phyloP scores from a whole-genome alignment of 64 coral and sea anemone species.

The Stichodactyla mertensii region DNA sequence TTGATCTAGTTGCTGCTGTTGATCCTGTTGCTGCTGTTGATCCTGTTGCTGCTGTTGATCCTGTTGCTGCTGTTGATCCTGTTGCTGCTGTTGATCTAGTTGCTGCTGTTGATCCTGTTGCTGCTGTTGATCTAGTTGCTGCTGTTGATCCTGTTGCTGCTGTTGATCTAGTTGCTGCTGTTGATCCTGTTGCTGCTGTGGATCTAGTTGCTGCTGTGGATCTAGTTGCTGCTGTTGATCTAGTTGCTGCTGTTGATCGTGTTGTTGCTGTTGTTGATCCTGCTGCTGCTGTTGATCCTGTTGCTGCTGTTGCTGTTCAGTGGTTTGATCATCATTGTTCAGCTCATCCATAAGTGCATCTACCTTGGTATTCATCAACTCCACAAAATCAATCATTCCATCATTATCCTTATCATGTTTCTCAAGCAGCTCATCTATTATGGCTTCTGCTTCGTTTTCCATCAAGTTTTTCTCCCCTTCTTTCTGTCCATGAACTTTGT shows the following conservation, averaged over 20 bases:
- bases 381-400: constrained; percentile 89
- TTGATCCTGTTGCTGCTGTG: neutral
- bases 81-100: neutral
- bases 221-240: neutral
- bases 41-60: neutral
- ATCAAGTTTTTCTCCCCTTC: constrained; percentile 47
- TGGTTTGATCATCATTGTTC: constrained; percentile 23
- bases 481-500: constrained; percentile 25
- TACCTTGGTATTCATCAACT: constrained; percentile 87
- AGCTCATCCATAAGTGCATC: constrained; percentile 72
- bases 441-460: constrained; percentile 75
- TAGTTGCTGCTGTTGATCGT: neutral
- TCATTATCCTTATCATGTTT: constrained; percentile 89
- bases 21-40: neutral
- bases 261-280: neutral
- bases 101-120: neutral
- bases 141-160: neutral
- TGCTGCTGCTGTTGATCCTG: neutral
- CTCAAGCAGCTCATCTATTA: constrained; percentile 84
- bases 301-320: neutral
- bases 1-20: neutral
- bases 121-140: neutral
- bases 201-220: neutral
- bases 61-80: neutral
- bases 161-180: neutral